Evolutionary conservation across 2,113 vertebrate species (phyloP).

Genomic region (Menidia beryllina): DNA sequence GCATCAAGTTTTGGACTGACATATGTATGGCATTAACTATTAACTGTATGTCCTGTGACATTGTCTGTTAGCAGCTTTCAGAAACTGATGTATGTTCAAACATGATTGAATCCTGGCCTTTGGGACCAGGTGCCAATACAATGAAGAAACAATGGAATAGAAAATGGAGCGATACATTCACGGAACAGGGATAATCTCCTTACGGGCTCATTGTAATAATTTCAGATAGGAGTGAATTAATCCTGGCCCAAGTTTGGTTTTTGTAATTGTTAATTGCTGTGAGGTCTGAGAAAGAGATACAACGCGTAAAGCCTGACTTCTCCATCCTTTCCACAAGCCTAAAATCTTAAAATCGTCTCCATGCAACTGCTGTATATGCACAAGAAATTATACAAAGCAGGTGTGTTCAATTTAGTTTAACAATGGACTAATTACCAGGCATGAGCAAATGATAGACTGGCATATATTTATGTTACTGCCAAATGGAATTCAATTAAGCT

Average conservation of each 20-base stretch:
- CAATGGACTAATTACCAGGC: conserved; percentile 61
- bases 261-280: conserved; percentile 71
- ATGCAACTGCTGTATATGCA: conserved; percentile 19
- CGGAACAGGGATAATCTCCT: conserved; percentile 72
- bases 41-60: neutral
- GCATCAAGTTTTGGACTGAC: conserved; percentile 14
- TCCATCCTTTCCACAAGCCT: conserved; percentile 18
- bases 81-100: neutral
- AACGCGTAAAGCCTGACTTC: conserved; percentile 43
- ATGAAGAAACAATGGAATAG: conserved; percentile 39
- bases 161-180: conserved; percentile 59
- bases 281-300: conserved; percentile 30
- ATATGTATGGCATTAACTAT: conserved; percentile 14
- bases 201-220: conserved; percentile 72
- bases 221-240: conserved; percentile 74
- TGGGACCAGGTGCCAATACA: conserved; percentile 25
- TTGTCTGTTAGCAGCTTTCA: conserved; percentile 34
- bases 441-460: conserved; percentile 51
- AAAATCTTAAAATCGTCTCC: conserved; percentile 25
- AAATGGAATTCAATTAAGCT: conserved; percentile 59
- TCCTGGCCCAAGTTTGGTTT: conserved; percentile 65
- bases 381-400: conserved; percentile 56
- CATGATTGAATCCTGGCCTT: conserved; percentile 27
- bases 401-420: conserved; percentile 64
- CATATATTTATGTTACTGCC: conserved; percentile 39